These are phyloP conservation scores for Sus cebifrons DNA, from an alignment of 2,797 vertebrate species.

Conservation along the genomic window DNA sequence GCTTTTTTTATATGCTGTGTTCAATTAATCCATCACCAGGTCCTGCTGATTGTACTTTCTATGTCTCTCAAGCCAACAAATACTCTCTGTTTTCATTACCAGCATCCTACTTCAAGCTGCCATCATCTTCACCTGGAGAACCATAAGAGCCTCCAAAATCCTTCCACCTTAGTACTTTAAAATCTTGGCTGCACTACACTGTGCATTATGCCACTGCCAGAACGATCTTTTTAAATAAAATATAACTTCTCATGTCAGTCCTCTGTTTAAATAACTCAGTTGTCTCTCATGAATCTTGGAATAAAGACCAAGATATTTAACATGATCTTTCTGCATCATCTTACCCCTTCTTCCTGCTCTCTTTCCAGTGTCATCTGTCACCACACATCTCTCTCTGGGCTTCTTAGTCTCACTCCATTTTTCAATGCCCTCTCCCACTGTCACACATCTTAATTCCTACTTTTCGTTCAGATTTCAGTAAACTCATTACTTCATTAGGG, in stretches of 20 bases:
- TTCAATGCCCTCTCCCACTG: background rate
- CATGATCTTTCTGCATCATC: background rate
- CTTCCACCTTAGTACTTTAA: background rate
- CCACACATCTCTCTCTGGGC: background rate
- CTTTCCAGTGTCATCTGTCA: background rate
- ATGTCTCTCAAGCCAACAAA: background rate
- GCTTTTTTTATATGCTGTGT: background rate
- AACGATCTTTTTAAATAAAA: background rate
- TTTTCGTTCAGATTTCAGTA: background rate
- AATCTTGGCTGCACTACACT: background rate
- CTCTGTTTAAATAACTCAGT: background rate
- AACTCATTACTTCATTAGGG: slow-evolving; percentile 19
- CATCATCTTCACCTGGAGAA: background rate
- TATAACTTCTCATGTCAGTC: background rate
- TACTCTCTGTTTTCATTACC: background rate
- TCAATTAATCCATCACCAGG: background rate
- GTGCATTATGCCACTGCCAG: background rate
- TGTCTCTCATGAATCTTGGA: background rate
- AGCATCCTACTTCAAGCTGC: background rate
- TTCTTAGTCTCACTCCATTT: background rate
- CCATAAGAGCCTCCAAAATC: background rate
- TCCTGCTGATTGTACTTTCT: background rate
- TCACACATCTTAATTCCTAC: background rate
- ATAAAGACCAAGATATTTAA: background rate
- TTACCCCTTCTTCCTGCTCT: background rate